phyloP scores from a whole-genome alignment of 2,888 invertebrate species.

The Drosophila borborema region DNA sequence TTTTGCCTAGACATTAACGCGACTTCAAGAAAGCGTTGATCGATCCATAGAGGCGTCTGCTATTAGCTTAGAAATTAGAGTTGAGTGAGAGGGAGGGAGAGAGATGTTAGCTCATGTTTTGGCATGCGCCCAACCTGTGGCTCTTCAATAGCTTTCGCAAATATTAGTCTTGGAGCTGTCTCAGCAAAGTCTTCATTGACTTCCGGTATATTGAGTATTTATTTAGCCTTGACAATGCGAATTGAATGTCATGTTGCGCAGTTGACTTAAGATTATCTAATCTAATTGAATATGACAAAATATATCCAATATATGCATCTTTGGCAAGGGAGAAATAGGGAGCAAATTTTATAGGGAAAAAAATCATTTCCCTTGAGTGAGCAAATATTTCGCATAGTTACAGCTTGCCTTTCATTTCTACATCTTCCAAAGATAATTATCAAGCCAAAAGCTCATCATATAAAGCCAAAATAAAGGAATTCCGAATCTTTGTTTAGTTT shows the following conservation, averaged over 20 bases:
- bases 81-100: neutral
- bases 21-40: neutral
- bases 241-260: neutral
- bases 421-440: too few relatives aligned
- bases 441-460: too few relatives aligned
- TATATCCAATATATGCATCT: neutral
- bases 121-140: neutral
- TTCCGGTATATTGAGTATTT: neutral
- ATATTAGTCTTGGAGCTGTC: neutral
- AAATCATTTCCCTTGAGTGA: neutral
- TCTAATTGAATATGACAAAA: neutral
- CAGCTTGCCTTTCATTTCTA: too few relatives aligned
- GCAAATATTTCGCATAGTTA: too few relatives aligned
- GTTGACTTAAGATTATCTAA: neutral
- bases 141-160: neutral
- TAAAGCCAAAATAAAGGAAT: too few relatives aligned
- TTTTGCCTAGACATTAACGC: slow-evolving; percentile 1
- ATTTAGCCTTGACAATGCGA: neutral
- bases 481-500: too few relatives aligned
- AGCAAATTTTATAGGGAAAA: neutral
- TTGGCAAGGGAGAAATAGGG: neutral
- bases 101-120: neutral
- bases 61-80: neutral
- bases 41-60: neutral
- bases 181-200: neutral